Percentiles rank a stretch among this genome's conserved stretches.
Evolutionary conservation across 35 echinoderm and acorn worm species (phyloP).

Genomic region (Chiridota heheva): DNA sequence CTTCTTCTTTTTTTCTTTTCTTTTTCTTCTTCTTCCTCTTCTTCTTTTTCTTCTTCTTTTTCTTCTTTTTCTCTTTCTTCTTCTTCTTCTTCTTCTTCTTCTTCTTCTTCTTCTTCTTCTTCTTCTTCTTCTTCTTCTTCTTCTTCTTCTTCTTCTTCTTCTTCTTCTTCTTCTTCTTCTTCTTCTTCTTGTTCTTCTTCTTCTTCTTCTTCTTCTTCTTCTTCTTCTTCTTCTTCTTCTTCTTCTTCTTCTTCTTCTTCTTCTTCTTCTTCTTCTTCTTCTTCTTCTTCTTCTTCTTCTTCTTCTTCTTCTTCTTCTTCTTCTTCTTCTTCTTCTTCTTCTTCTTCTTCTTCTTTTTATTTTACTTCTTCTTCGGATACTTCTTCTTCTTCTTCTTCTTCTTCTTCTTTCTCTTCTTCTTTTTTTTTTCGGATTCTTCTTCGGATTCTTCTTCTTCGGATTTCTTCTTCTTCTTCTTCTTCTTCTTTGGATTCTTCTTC

Average conservation of each 20-base stretch:
- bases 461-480: not conserved
- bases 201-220: too few relatives aligned
- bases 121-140: too few relatives aligned
- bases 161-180: too few relatives aligned
- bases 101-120: too few relatives aligned
- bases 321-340: not conserved
- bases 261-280: not conserved
- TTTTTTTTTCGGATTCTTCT: not conserved
- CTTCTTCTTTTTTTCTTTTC: too few relatives aligned
- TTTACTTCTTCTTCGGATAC: not conserved
- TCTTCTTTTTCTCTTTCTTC: too few relatives aligned
- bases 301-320: not conserved
- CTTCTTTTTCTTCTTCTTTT: too few relatives aligned
- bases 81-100: too few relatives aligned
- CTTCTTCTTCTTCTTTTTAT: slow-evolving; percentile 8
- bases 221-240: too few relatives aligned
- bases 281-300: not conserved
- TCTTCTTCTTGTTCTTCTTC: too few relatives aligned
- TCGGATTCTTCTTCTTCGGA: not conserved
- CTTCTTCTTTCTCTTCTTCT: not conserved
- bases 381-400: not conserved
- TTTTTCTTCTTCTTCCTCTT: too few relatives aligned
- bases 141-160: too few relatives aligned
- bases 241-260: not conserved
- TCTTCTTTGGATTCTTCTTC: not conserved